These are phyloP conservation scores for Chelonus formosanus DNA, from an alignment of 2,888 invertebrate species.

Conservation along the genomic window DNA sequence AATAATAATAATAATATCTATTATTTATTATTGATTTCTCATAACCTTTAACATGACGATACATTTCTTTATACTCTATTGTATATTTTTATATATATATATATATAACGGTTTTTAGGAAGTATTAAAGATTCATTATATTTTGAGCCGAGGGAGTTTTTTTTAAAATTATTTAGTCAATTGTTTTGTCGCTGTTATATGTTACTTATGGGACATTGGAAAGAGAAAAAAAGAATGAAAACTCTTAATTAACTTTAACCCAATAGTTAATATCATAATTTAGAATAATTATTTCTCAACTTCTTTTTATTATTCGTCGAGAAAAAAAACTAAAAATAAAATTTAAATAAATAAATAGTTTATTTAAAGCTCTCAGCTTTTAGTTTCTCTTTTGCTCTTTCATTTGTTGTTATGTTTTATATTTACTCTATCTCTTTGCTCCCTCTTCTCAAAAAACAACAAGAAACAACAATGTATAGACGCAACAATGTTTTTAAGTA, in stretches of 20 bases:
- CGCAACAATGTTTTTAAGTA: slow-evolving; percentile 18
- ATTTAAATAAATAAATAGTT: no score
- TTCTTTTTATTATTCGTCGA: no score
- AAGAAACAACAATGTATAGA: slow-evolving; percentile 22
- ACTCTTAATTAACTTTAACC: no score
- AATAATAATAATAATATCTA: slow-evolving; percentile 37
- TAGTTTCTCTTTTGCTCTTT: slow-evolving; percentile 5
- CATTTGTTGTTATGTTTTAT: neutral
- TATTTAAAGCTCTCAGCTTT: no score
- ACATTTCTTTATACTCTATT: slow-evolving; percentile 18
- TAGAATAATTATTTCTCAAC: no score
- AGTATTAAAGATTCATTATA: slow-evolving; percentile 34
- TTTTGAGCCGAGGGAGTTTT: slow-evolving; percentile 22
- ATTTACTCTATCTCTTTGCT: neutral
- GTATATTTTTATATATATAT: slow-evolving; percentile 31
- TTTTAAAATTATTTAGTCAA: neutral
- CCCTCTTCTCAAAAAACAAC: slow-evolving; percentile 19
- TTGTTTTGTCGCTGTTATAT: no score
- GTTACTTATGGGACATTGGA: no score
- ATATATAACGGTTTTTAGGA: slow-evolving; percentile 5
- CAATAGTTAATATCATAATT: no score
- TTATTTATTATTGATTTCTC: slow-evolving; percentile 29
- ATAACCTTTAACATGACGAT: slow-evolving; percentile 42
- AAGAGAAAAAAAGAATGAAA: no score
- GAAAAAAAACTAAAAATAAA: no score